phyloP scores from a whole-genome alignment of 92 coral and sea anemone genomes.

The Bergia sp. region DNA sequence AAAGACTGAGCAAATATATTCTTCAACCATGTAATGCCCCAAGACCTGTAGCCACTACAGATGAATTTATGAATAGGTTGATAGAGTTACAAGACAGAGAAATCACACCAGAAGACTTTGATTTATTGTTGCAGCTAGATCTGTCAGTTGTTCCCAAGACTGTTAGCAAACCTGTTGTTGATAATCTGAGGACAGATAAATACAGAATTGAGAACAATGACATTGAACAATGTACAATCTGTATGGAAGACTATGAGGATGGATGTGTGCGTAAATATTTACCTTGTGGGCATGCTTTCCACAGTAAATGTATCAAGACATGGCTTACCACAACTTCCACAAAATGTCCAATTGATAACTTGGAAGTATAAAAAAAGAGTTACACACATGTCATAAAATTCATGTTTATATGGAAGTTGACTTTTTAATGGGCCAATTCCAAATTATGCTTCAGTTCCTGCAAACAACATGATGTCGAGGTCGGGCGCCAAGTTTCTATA shows the following conservation, averaged over 20 bases:
- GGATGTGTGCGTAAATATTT: slow-evolving; percentile 66
- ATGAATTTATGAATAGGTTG: slow-evolving; percentile 42
- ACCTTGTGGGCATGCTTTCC: slow-evolving; percentile 88
- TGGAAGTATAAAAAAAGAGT: slow-evolving; percentile 47
- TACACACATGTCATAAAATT: too few species aligned
- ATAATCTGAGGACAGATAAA: slow-evolving; percentile 59
- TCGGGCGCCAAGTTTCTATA: too few species aligned
- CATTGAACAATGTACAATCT: slow-evolving; percentile 73
- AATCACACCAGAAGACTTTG: slow-evolving; percentile 93
- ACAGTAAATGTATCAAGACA: slow-evolving; percentile 73
- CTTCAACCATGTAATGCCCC: slow-evolving; percentile 41
- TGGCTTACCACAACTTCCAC: slow-evolving; percentile 83
- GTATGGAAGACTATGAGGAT: slow-evolving; percentile 81
- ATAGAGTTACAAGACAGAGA: slow-evolving; percentile 78
- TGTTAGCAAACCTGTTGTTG: slow-evolving; percentile 64
- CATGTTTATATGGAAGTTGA: too few species aligned
- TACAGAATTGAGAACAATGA: slow-evolving; percentile 27
- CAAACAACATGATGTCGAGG: too few species aligned
- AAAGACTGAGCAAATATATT: slow-evolving; percentile 25
- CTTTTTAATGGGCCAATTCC: too few species aligned
- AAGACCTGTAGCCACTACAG: slow-evolving; percentile 25
- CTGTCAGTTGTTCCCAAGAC: slow-evolving; percentile 73
- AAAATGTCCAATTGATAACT: slow-evolving; percentile 92
- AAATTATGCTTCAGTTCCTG: too few species aligned
- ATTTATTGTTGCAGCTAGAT: slow-evolving; percentile 79